These are phyloP conservation scores for sheep (Ovis aries) DNA, from an alignment of 2,113 vertebrate genomes.

Conservation along the genomic window ARS-UI_Ramb_v3.0 NC_056054.1:31644501-31645000, in stretches of 20 bases:
- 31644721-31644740: background rate
- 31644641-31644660: background rate
- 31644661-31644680: background rate
- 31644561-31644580: background rate
- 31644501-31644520: background rate
- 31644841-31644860: background rate
- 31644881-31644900: background rate
- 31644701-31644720: background rate
- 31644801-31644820: background rate
- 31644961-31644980: rapidly evolving
- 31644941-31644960: background rate
- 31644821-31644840: background rate
- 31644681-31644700: background rate
- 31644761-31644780: background rate
- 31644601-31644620: background rate
- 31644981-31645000: background rate
- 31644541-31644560: background rate
- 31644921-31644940: background rate
- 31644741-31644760: background rate
- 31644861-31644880: background rate
- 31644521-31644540: no score
- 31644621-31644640: background rate
- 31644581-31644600: background rate
- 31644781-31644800: background rate
- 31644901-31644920: background rate